Conservation (phyloP, 1,140 invertebrate species). For the Brachionus calyciflorus region DNA sequence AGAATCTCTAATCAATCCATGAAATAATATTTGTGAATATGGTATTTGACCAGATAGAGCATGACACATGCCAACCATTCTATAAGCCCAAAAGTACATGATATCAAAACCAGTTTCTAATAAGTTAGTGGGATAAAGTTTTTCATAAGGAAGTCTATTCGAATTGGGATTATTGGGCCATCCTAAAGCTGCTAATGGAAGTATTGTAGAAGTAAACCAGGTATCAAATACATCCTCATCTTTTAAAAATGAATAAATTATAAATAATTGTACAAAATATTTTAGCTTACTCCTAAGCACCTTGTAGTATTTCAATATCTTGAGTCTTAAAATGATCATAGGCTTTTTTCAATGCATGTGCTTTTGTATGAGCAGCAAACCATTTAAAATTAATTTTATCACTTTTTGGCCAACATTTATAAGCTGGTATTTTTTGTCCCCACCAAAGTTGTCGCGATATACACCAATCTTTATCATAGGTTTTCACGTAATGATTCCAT, state of each 20-base stretch:
- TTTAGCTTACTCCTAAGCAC: not conserved
- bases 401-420: slow-evolving; percentile 7
- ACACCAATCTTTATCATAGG: slow-evolving; percentile 50
- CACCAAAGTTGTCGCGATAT: slow-evolving; percentile 52
- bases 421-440: slow-evolving; percentile 51
- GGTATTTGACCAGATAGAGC: slow-evolving; percentile 48
- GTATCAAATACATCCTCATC: slow-evolving; percentile 62
- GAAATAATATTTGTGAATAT: slow-evolving; percentile 50
- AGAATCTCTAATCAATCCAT: slow-evolving; percentile 58
- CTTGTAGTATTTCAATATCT: slow-evolving; percentile 15
- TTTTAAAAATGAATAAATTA: not conserved
- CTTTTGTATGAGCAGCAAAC: slow-evolving; percentile 9
- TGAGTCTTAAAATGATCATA: slow-evolving; percentile 1
- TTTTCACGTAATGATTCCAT: slow-evolving; percentile 44
- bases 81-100: slow-evolving; percentile 61
- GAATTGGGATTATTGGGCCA: slow-evolving; percentile 49
- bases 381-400: not conserved
- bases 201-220: slow-evolving; percentile 61
- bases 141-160: slow-evolving; percentile 61
- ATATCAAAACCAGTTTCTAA: slow-evolving; percentile 61
- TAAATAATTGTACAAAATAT: not conserved
- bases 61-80: slow-evolving; percentile 60
- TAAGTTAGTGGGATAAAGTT: slow-evolving; percentile 79
- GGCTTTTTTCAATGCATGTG: slow-evolving; percentile 46
- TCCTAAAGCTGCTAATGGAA: slow-evolving; percentile 55